phyloP scores from a whole-genome alignment of 2,888 invertebrate species.

The Onthophagus sagittarius region DNA sequence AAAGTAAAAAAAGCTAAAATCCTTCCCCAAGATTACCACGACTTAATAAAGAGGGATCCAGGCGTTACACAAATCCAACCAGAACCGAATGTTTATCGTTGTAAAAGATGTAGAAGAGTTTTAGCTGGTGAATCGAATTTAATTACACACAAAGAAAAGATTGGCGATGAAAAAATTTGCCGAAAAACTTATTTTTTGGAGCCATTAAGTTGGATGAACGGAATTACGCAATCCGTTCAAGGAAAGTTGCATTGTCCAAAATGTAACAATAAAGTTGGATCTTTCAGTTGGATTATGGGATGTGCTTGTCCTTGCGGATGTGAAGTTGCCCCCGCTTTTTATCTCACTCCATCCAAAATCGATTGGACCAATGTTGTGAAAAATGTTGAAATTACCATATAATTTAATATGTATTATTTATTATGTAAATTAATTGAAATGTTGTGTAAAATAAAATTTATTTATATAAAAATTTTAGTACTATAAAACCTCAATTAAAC shows the following conservation, averaged over 20 bases:
- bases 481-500: too few relatives aligned
- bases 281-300: constrained; percentile 88
- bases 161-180: constrained; percentile 50
- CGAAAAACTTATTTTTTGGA: constrained; percentile 80
- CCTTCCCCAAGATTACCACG: constrained; percentile 71
- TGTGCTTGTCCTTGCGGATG: constrained; percentile 88
- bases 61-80: constrained; percentile 68
- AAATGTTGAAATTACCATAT: constrained; percentile 64
- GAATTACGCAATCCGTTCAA: constrained; percentile 63
- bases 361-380: constrained; percentile 86
- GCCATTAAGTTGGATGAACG: constrained; percentile 86
- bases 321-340: constrained; percentile 87
- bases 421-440: too few relatives aligned
- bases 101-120: constrained; percentile 74
- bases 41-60: constrained; percentile 78
- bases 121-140: constrained; percentile 79
- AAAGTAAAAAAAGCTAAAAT: constrained; percentile 80
- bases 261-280: constrained; percentile 80
- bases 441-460: too few relatives aligned
- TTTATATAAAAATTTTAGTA: too few relatives aligned
- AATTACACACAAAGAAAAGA: constrained; percentile 63
- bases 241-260: constrained; percentile 86
- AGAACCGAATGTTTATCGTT: constrained; percentile 80
- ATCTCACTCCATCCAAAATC: constrained; percentile 85
- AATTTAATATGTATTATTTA: constrained; percentile 14